Base-by-base conservation (phyloP, 2,888 invertebrate species). In the Campoplex capitator region DNA sequence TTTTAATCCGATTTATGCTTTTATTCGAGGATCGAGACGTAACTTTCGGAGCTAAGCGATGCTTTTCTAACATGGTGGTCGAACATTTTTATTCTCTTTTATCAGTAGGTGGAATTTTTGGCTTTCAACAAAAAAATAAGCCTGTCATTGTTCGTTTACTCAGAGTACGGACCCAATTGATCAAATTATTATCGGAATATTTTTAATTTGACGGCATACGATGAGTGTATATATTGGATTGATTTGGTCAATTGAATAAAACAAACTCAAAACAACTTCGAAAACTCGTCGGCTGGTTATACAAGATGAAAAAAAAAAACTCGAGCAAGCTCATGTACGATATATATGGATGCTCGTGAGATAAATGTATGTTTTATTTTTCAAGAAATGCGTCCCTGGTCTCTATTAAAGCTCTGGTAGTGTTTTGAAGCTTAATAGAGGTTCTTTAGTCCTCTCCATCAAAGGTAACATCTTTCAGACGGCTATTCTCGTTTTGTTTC, bases 361-460 rank as follows among this genome's bases (percentile, higher is more conserved):
- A 73, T 48, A 85, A 70, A 62, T 62, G 62, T 45, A 7, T 38
- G 56, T 76, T 58, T 73, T 56, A 23, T 32, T 76, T 81, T 82
- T 88, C 81, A 90, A 84, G 87, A 89, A 91, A 87, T 91, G 88
- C 91, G 91, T 91, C 91, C 91, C 91, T 92, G 91, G 81, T 71
- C 48, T 73, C 58, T 84, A 16, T 70, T 87, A 90, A 89, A 90
- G 89, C 89, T 88, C 89, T 90, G 89, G 90, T 90, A 91, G 90
- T 90, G 90, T 92, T 92, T 91, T 90, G 88, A 90, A 90, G 88
- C 89, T 90, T 92, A 92, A 92, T 91, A 91, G 91, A 90, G 91
- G 91, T 91, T 91, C 91, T 91, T 62, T 90, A 91, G 90, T 90
- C 90, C 90, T 91, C 91, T 90, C 91, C 91, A 91, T 91, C 91